A percentile compares a stretch with the other conserved stretches of the same genome.
Evolutionary conservation across 2,888 invertebrate species (phyloP).

Genomic region (Aspidiotus destructor): DNA sequence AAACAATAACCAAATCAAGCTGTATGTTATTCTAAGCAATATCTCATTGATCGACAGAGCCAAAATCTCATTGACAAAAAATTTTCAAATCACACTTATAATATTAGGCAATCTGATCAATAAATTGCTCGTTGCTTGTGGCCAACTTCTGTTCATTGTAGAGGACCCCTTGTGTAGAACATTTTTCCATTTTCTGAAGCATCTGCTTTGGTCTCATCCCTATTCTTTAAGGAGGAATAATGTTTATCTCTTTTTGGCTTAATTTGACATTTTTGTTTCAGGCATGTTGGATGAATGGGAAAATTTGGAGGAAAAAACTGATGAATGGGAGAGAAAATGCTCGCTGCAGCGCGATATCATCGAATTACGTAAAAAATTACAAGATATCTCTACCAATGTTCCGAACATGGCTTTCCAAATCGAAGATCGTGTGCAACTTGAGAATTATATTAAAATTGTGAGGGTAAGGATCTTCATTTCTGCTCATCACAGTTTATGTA

Average conservation of each 20-base stretch:
- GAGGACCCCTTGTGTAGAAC: too few relatives aligned
- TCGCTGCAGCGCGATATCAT: constrained; percentile 41
- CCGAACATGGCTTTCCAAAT: constrained; percentile 37
- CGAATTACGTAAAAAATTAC: constrained; percentile 42
- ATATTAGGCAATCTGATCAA: too few relatives aligned
- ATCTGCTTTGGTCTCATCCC: too few relatives aligned
- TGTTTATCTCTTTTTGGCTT: neutral
- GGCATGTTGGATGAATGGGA: constrained; percentile 48
- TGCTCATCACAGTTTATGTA: neutral
- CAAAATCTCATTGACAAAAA: too few relatives aligned
- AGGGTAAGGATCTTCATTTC: constrained; percentile 41
- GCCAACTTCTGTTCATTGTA: too few relatives aligned
- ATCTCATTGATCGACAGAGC: too few relatives aligned
- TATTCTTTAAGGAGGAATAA: neutral
- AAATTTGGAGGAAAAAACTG: constrained; percentile 43
- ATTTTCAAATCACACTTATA: too few relatives aligned
- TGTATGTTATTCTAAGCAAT: too few relatives aligned
- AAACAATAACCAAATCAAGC: too few relatives aligned
- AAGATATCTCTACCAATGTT: constrained; percentile 38
- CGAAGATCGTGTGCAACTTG: constrained; percentile 41
- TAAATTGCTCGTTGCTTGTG: too few relatives aligned
- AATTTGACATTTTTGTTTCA: constrained; percentile 36
- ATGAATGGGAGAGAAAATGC: constrained; percentile 40
- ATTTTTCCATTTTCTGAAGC: too few relatives aligned
- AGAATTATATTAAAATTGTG: constrained; percentile 43